Conservation (phyloP, 2,797 vertebrate species). For the Acrossocheilus wenchowensis region DNA sequence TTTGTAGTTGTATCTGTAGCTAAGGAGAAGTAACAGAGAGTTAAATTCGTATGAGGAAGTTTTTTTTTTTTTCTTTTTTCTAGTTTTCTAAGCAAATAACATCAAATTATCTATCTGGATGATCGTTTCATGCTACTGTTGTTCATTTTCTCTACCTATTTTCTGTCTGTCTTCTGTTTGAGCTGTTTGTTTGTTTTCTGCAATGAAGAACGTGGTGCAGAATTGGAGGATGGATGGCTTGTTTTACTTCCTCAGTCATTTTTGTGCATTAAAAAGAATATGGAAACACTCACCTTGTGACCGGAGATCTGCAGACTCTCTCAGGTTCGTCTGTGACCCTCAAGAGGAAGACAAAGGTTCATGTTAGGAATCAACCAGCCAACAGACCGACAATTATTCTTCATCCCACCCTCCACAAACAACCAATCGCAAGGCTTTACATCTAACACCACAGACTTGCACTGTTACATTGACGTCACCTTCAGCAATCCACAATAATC, state of each 20-base stretch:
- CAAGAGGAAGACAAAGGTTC: constrained; percentile 70
- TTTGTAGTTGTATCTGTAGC: constrained; percentile 68
- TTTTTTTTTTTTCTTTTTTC: not conserved
- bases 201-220: not conserved
- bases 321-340: constrained; percentile 99
- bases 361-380: constrained; percentile 73
- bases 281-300: constrained; percentile 87
- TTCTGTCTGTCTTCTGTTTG: constrained; percentile 37
- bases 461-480: constrained; percentile 37
- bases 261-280: not conserved
- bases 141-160: constrained; percentile 12
- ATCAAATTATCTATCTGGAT: not conserved
- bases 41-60: constrained; percentile 3
- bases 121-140: not conserved
- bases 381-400: not conserved
- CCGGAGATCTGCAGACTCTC: constrained; percentile 98
- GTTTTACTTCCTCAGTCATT: not conserved
- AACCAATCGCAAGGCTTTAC: constrained; percentile 6
- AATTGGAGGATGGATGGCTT: not conserved
- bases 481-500: constrained; percentile 45
- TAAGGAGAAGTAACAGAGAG: constrained; percentile 70
- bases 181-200: constrained; percentile 40
- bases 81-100: not conserved
- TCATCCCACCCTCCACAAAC: not conserved
- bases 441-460: constrained; percentile 44